Percentiles rank a stretch among this genome's conserved stretches.
Conservation (phyloP, 2,113 vertebrate species). For the Phaetusa simplex region DNA sequence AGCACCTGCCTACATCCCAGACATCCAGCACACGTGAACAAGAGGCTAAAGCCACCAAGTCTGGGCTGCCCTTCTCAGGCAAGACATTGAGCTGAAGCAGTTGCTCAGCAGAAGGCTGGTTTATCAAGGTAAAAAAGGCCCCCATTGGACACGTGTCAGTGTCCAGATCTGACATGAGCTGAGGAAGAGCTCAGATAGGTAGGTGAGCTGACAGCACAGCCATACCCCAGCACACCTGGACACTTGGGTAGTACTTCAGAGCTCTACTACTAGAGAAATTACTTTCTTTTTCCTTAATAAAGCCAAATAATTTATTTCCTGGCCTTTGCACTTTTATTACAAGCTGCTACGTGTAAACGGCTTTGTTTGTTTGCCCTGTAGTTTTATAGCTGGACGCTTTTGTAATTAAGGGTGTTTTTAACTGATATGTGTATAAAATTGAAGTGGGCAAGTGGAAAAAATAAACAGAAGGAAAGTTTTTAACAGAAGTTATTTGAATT, state of each 20-base stretch:
- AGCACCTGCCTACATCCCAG: not conserved
- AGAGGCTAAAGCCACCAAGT: not conserved
- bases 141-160: not conserved
- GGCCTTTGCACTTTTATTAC: constrained; percentile 38
- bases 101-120: not conserved
- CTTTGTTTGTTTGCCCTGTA: constrained; percentile 57
- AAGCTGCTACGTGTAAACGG: not conserved
- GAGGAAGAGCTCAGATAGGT: not conserved
- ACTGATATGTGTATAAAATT: constrained; percentile 45
- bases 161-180: not conserved
- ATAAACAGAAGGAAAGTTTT: constrained; percentile 66
- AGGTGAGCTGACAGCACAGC: not conserved
- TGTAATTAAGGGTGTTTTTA: constrained; percentile 59
- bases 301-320: constrained; percentile 43
- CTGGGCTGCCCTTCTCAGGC: not conserved
- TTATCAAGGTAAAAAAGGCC: not conserved
- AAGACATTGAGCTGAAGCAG: not conserved
- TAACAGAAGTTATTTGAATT: constrained; percentile 65
- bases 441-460: constrained; percentile 61
- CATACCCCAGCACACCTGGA: not conserved
- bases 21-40: not conserved
- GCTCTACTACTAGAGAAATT: not conserved
- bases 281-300: constrained; percentile 60
- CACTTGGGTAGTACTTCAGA: not conserved
- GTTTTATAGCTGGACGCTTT: constrained; percentile 26